phyloP scores from a whole-genome alignment of 2,113 vertebrate species.

The Halichoeres trimaculatus region DNA sequence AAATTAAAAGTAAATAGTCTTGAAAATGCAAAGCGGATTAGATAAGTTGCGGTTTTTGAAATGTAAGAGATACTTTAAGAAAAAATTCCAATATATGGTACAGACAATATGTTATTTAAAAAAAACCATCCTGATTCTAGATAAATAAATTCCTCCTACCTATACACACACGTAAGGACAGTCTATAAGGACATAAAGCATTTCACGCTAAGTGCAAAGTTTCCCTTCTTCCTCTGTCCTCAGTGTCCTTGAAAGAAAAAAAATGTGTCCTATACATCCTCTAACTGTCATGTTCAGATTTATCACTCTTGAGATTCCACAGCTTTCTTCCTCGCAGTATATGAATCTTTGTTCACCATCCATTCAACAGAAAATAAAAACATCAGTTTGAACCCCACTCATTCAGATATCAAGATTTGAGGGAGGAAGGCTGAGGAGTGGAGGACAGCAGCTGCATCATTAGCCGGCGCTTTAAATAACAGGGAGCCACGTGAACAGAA shows the following conservation, averaged over 20 bases:
- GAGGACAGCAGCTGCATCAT: constrained; percentile 30
- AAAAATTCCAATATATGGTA: no score
- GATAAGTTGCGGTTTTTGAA: no score
- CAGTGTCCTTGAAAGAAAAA: not conserved
- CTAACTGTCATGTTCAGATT: not conserved
- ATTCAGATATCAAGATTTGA: constrained; percentile 23
- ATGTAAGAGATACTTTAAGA: no score
- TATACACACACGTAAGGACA: no score
- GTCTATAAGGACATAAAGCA: no score
- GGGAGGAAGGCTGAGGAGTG: not conserved
- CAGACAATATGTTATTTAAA: no score
- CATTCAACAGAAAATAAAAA: constrained; percentile 18
- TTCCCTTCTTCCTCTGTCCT: not conserved
- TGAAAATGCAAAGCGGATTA: no score
- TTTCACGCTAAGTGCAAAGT: no score
- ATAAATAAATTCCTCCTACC: no score
- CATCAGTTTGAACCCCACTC: constrained; percentile 14
- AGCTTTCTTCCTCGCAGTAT: constrained; percentile 46
- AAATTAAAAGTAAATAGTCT: no score
- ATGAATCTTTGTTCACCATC: constrained; percentile 25
- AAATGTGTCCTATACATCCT: no score
- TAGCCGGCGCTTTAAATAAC: constrained; percentile 28
- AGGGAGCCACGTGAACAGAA: not conserved
- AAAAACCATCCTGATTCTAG: no score
- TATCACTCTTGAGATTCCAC: not conserved